Conservation (phyloP, 2,797 vertebrate genomes). For the Silurus lanzhouensis region DNA sequence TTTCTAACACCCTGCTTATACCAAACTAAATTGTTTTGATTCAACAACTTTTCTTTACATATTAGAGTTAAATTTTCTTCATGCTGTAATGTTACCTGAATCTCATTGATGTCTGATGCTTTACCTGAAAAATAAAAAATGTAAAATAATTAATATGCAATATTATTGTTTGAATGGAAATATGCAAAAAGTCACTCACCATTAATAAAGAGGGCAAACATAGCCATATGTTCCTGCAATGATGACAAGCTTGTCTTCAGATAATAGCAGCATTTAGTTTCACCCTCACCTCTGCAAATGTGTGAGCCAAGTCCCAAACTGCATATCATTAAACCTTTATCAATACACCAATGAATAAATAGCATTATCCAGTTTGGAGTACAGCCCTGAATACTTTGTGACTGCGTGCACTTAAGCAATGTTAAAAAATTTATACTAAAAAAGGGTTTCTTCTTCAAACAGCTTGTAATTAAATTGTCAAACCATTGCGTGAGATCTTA, state of each 20-base stretch:
- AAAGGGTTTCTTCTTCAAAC: background rate
- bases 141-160: background rate
- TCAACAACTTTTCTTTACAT: background rate
- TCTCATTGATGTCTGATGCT: background rate
- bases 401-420: too few species aligned
- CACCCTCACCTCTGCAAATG: too few species aligned
- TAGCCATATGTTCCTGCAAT: conserved; percentile 4
- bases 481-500: too few species aligned
- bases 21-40: background rate
- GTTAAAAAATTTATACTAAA: too few species aligned
- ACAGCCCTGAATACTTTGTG: too few species aligned
- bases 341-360: too few species aligned
- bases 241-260: too few species aligned
- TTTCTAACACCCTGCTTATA: conserved; percentile 22
- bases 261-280: too few species aligned
- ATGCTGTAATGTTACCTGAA: background rate
- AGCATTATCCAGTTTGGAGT: too few species aligned
- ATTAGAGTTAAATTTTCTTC: conserved; percentile 8
- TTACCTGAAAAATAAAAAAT: conserved; percentile 7
- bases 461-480: too few species aligned
- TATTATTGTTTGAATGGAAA: background rate
- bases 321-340: too few species aligned
- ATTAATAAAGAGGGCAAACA: conserved; percentile 14
- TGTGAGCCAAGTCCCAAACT: too few species aligned
- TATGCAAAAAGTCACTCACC: conserved; percentile 10